These are phyloP conservation scores for Megatriorchis doriae DNA, from an alignment of 2,113 vertebrate species.

Conservation along the genomic window DNA sequence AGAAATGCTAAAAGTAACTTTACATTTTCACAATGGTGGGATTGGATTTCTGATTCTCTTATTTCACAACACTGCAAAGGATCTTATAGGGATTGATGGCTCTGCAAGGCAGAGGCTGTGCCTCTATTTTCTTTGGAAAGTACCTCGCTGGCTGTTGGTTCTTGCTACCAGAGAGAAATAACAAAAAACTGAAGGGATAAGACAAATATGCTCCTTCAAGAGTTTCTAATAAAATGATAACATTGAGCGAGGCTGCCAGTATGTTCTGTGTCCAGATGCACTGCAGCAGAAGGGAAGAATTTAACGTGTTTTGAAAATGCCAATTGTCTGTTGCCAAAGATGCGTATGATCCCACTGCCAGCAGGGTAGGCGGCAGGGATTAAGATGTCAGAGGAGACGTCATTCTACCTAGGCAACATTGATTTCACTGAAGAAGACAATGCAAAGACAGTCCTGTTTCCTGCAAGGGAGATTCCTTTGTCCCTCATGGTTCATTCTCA, in stretches of 20 bases:
- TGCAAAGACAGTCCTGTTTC: neutral
- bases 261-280: neutral
- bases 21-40: neutral
- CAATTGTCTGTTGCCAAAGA: constrained; percentile 22
- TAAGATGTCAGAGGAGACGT: neutral
- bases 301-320: constrained; percentile 45
- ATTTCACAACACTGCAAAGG: constrained; percentile 1
- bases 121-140: constrained; percentile 41
- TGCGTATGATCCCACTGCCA: neutral
- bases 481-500: neutral
- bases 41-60: constrained; percentile 9
- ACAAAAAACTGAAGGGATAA: neutral
- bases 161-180: constrained; percentile 43
- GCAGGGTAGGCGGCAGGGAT: neutral
- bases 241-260: neutral
- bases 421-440: neutral
- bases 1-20: constrained; percentile 16
- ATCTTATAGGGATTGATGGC: neutral
- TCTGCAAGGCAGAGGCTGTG: neutral
- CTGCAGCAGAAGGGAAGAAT: constrained; percentile 47
- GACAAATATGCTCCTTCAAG: constrained; percentile 28
- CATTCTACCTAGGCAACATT: neutral
- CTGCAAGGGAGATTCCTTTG: neutral
- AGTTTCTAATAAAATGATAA: constrained; percentile 31
- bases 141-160: neutral